phyloP scores from a whole-genome alignment of 2,888 invertebrate genomes.

The Orthonevra nobilis region DNA sequence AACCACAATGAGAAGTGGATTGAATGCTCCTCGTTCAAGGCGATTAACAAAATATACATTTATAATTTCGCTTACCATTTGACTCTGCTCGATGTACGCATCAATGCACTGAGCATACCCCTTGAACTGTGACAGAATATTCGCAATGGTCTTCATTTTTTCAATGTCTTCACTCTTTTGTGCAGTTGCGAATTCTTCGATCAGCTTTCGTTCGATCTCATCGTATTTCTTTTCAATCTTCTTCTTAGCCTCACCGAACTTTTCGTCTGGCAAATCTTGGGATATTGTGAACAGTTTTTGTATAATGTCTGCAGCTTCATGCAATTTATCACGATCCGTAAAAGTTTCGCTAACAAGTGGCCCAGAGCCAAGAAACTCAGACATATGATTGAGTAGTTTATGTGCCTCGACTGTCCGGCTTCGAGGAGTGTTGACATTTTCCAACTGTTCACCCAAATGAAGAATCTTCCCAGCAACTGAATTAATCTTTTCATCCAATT shows the following conservation, averaged over 20 bases:
- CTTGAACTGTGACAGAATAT: slow-evolving; percentile 96
- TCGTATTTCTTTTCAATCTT: slow-evolving; percentile 94
- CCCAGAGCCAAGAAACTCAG: slow-evolving; percentile 93
- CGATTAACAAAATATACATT: too few species aligned
- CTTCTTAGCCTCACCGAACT: slow-evolving; percentile 91
- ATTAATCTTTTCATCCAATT: slow-evolving; percentile 96
- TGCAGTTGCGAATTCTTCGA: slow-evolving; percentile 96
- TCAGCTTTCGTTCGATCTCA: slow-evolving; percentile 92
- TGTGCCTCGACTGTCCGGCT: slow-evolving; percentile 97
- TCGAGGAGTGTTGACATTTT: slow-evolving; percentile 96
- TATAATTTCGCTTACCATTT: slow-evolving; percentile 87
- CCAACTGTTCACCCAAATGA: slow-evolving; percentile 98
- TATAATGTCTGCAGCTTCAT: slow-evolving; percentile 98
- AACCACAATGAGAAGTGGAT: too few species aligned
- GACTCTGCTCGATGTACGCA: slow-evolving; percentile 97
- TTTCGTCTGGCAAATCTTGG: slow-evolving; percentile 94
- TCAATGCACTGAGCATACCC: slow-evolving; percentile 97
- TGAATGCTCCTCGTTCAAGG: too few species aligned
- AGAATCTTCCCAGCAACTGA: slow-evolving; percentile 98
- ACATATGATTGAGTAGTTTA: slow-evolving; percentile 93
- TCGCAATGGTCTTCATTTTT: slow-evolving; percentile 96
- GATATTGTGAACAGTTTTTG: slow-evolving; percentile 97
- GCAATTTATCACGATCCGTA: slow-evolving; percentile 87
- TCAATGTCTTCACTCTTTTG: slow-evolving; percentile 91
- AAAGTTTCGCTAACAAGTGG: slow-evolving; percentile 92